Evolutionary conservation across 2,797 vertebrate genomes (phyloP), one percentile per base, ranked within the genome.

Genomic region (Crax fasciolata): DNA sequence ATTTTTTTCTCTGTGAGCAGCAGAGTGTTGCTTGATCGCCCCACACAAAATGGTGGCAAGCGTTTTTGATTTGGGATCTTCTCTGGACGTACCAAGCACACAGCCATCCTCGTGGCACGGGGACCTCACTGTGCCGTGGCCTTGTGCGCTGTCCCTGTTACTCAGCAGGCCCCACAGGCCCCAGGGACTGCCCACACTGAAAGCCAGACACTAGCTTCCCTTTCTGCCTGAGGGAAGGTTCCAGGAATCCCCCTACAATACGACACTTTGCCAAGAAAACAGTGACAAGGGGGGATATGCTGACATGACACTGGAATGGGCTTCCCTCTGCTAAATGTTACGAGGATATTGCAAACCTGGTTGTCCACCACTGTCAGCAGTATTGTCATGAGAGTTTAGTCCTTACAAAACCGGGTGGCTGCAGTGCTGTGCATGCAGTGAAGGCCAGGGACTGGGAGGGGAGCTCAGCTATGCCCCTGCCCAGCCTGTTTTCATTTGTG

Each of bases 361-460:
- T 75, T 16, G 16, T 76, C 27, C 30, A 23, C 21, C 41, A 10
- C 3, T 49, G 57, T 61, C 38, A 28, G 25, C 4, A 9, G n/a
- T 70, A 4, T 6, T 70, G 59, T 24, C 0, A 0, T 2, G 32
- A 55, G 41, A 27, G 25, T n/a, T 62, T 78, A 58, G 9, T 72
- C 35, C 51, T 87, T 11, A 10, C 72, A 55, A 11, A n/a, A n/a
- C 46, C 27, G 46, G 20, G 23, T 28, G n/a, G 35, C 25, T 27
- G 49, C 65, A n/a, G n/a, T 1, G 0, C 2, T 74, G 59, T 66
- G n/a, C 39, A 23, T 0, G 0, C 27, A 58, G 32, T 41, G 44
- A 86, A 65, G 70, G 9, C 15, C 68, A 24, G 25, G 13, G 18
- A 32, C 1, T 4, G 3, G n/a, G 38, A 74, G 28, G 61, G 52